Evolutionary conservation across 2,888 invertebrate species (phyloP).

Genomic region (Stramonita haemastoma): DNA sequence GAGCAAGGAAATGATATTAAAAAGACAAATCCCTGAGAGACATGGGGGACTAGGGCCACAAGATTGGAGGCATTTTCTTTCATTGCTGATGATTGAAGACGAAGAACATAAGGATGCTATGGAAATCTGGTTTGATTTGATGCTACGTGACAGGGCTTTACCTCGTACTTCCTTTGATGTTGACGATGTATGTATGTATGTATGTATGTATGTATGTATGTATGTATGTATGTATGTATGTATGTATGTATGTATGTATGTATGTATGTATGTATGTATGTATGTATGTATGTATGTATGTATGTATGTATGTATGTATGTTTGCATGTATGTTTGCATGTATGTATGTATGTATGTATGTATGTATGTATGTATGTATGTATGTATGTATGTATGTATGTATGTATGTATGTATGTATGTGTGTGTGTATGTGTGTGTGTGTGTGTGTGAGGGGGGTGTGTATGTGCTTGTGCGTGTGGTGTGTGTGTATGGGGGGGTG

Average conservation of each 20-base stretch:
- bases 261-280: neutral
- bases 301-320: neutral
- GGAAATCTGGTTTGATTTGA: no score
- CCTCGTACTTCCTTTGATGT: no score
- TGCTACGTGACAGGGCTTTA: no score
- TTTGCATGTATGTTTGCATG: neutral
- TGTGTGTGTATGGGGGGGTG: no score
- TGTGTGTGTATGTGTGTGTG: neutral
- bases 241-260: slow-evolving; percentile 3
- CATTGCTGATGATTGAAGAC: no score
- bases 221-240: neutral
- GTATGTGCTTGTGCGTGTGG: no score
- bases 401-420: neutral
- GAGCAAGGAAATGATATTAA: no score
- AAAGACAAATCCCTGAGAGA: neutral
- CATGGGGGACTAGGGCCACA: no score
- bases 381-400: neutral
- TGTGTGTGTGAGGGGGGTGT: neutral
- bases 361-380: slow-evolving; percentile 1
- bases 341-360: neutral
- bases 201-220: neutral
- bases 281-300: neutral
- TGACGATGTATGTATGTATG: neutral
- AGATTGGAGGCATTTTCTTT: no score
- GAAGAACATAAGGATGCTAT: no score